Base-by-base conservation (phyloP, 2,113 vertebrate species). In the Colius striatus region DNA sequence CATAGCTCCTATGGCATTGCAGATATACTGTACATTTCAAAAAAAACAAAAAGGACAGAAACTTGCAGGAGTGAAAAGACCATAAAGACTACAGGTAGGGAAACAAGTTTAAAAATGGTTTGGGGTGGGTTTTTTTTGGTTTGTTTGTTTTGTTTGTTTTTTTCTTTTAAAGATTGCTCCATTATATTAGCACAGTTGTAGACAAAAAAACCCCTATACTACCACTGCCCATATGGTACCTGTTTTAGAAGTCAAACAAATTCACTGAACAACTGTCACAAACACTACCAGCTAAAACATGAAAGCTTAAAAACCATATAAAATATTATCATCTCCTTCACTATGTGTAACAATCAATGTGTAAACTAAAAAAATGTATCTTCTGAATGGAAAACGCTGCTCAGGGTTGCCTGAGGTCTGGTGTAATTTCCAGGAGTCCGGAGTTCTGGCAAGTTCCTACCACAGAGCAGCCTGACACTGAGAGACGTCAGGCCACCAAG, bases 211-310 rank as follows among this genome's bases (percentile, higher is more conserved):
- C 58, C 36, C 58, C 36, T 41, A 48, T 10, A 47, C 30, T 53
- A 38, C 21, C 32, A 36, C 11, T 91, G 45, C 18, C 60, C 62
- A 91, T 74, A 78, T 29, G 29, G 74, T 78, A 92, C 54, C 62
- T 61, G 50, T 11, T 89, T 73, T 17, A 82, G 63, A 83, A 83
- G 1, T 3, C 2, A 6, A 11, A 68, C 41, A 18, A 71, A 74
- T 83, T 76, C 58, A 81, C 68, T 50, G 29, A 93, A 58, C 50
- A 75, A 68, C 66, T 84, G 66, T 79, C 80, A 93, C 75, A 90
- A 88, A 13, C 23, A 18, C 51, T 66, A 16, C 0, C 1, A 90
- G 19, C 80, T 90, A 84, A 66, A 89, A 60, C 18, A 50, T 3
- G 16, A 68, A 81, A 81, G 84, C n/a, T 66, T 65, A 36, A 93